These are phyloP conservation scores for Neodiprion pinetum DNA, from an alignment of 1,140 invertebrate genomes.

Conservation along the genomic window DNA sequence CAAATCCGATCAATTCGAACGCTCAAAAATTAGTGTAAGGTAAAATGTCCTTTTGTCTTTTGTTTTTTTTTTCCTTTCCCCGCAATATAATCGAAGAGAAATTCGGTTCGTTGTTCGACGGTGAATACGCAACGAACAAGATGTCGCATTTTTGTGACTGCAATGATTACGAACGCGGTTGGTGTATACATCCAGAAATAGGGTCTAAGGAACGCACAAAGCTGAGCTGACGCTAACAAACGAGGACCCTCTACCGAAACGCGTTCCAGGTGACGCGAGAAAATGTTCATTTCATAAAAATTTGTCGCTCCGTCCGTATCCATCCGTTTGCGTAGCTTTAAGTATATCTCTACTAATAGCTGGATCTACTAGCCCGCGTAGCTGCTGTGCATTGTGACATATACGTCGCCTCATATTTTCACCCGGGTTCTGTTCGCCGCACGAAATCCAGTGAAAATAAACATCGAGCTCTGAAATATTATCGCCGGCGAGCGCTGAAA, in stretches of 20 bases:
- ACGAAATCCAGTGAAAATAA: conserved; percentile 7
- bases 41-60: no score
- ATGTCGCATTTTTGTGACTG: no score
- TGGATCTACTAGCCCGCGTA: not conserved
- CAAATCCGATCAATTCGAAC: no score
- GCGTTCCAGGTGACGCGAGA: conserved; percentile 6
- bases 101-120: no score
- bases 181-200: no score
- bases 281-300: conserved; percentile 8
- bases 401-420: not conserved
- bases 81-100: no score
- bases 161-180: no score
- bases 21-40: no score
- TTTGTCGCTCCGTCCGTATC: conserved; percentile 4
- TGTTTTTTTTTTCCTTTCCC: no score
- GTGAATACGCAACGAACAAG: no score
- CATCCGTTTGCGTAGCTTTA: conserved; percentile 2
- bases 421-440: not conserved
- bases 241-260: not conserved
- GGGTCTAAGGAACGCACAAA: no score
- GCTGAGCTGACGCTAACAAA: not conserved
- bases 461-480: conserved; percentile 3
- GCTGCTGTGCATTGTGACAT: not conserved
- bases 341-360: conserved; percentile 7
- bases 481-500: not conserved